These are phyloP conservation scores for Triops longicaudatus DNA, from an alignment of 1,140 invertebrate species.

Conservation along the genomic window DNA sequence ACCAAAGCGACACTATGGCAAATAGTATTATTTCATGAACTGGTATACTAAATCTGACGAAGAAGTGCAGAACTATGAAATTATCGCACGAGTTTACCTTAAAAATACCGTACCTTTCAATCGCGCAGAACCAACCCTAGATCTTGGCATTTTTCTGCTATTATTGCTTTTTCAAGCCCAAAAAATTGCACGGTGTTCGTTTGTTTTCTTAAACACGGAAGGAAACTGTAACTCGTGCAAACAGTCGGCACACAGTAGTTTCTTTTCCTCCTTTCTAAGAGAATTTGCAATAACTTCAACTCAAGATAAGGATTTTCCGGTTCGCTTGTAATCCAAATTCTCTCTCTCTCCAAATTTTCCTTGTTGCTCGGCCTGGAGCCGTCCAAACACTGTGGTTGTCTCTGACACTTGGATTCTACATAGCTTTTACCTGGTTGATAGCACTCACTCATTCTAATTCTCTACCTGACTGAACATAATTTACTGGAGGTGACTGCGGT, in stretches of 20 bases:
- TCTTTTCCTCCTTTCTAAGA: not conserved
- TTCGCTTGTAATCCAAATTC: not conserved
- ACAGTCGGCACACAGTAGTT: not conserved
- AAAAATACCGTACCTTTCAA: not conserved
- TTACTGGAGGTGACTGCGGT: not conserved
- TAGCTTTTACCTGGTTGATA: not conserved
- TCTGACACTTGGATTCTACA: not conserved
- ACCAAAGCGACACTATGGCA: too few species aligned
- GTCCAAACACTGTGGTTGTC: not conserved
- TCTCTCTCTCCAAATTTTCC: not conserved
- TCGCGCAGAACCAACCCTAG: not conserved
- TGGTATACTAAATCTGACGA: too few species aligned
- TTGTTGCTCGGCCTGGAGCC: not conserved
- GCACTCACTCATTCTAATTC: not conserved
- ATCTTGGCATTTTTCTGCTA: not conserved
- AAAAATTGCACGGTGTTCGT: not conserved
- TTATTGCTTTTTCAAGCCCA: not conserved
- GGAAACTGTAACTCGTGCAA: not conserved
- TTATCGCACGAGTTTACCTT: too few species aligned
- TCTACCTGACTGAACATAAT: constrained; percentile 3
- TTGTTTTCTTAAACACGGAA: not conserved
- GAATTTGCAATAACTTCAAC: not conserved
- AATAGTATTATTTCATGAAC: too few species aligned
- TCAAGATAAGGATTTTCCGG: not conserved
- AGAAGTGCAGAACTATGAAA: too few species aligned